Evolutionary conservation across 1,140 invertebrate species (phyloP), one percentile per base, ranked within the genome.

Genomic region (Cyphomyrmex costatus): DNA sequence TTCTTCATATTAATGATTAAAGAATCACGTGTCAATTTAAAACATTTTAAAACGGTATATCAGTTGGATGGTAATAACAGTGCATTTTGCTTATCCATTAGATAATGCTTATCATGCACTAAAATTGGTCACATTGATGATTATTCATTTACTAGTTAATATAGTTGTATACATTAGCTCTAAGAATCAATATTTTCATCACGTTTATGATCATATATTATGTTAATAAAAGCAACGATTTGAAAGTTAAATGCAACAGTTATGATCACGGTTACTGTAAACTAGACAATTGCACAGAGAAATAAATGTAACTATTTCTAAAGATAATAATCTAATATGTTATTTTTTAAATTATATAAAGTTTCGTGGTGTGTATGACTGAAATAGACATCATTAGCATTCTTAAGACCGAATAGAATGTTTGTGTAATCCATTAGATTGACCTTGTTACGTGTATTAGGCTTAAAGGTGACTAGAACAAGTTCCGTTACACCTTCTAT

Each of bases 401-500:
- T 16, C 16, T 68, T 33, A 70, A 21, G 14, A 46, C 8, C 12
- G 7, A 27, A 82, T 16, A 58, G 36, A 76, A 61, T 78, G 65
- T 24, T 58, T 53, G 30, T 19, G 66, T 73, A 56, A 58, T 66
- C 77, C 53, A 58, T 85, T 89, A 82, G 36, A 66, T 89, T 77
- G 88, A 91, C 88, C 86, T 92, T 92, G 88, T 73, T 61, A 86
- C 49, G 78, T 46, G 70, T 56, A 66, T 63, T 73, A 84, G 63
- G 65, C 79, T 82, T 53, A 71, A 56, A 76, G 58, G 30, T 58
- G 86, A 90, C 70, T 86, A 89, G 86, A 92, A 92, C 91, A 91
- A 86, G 91, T 92, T 92, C 91, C 89, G 89, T 92, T 92, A 92
- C 86, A 90, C 70, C 91, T 92, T 85, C 63, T 74, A 88, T 46